phyloP scores from a whole-genome alignment of 2,888 invertebrate genomes.

The Lissocephala sabroskyi region DNA sequence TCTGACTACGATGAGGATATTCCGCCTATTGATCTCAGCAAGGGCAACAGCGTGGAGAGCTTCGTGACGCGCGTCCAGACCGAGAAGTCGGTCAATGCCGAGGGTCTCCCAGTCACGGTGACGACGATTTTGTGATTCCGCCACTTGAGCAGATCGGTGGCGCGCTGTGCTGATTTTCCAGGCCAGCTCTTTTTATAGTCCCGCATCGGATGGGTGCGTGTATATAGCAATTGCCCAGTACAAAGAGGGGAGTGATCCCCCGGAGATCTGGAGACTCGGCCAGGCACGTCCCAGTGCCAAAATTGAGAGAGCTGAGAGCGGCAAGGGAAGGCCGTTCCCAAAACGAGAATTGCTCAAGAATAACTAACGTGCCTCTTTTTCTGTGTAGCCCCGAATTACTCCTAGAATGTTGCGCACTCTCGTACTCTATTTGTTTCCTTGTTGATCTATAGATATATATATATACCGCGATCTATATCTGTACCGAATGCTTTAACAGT shows the following conservation, averaged over 20 bases:
- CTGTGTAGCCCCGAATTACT: background rate
- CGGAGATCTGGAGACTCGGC: no score
- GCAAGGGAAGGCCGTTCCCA: background rate
- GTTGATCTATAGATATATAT: background rate
- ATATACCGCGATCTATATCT: no score
- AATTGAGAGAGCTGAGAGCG: background rate
- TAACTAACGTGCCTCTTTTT: slow-evolving; percentile 42
- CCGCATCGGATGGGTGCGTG: no score
- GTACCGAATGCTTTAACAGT: no score
- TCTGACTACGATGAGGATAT: slow-evolving; percentile 66
- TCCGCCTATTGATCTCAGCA: slow-evolving; percentile 63
- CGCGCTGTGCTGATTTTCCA: no score
- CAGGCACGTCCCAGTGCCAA: no score
- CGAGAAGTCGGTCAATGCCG: slow-evolving; percentile 66
- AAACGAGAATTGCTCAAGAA: slow-evolving; percentile 32
- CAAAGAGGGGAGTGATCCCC: no score
- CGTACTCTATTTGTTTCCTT: slow-evolving; percentile 2
- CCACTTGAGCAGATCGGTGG: no score
- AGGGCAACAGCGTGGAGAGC: slow-evolving; percentile 55
- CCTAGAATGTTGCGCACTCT: slow-evolving; percentile 12
- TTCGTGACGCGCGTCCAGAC: slow-evolving; percentile 65
- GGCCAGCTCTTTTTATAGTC: no score
- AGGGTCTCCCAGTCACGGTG: slow-evolving; percentile 68
- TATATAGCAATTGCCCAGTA: no score
- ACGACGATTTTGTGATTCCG: slow-evolving; percentile 71